Evolutionary conservation across 2,888 invertebrate species (phyloP).

Genomic region (Axea sp.): DNA sequence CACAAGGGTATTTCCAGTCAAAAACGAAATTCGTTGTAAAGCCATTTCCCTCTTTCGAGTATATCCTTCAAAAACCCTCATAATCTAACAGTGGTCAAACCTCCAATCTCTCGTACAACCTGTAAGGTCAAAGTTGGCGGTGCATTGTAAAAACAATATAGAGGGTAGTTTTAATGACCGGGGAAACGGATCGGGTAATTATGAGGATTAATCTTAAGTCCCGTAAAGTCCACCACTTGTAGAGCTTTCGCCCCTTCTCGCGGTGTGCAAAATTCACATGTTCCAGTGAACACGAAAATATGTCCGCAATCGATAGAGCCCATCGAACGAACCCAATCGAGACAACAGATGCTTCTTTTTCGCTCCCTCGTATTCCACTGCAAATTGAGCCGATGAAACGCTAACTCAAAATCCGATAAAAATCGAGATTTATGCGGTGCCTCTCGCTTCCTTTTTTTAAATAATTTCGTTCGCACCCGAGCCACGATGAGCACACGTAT

Average conservation of each 20-base stretch:
- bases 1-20: too few relatives aligned
- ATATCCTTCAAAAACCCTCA: conserved; percentile 15
- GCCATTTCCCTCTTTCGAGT: too few relatives aligned
- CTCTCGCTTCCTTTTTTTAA: not conserved
- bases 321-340: not conserved
- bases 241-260: conserved; percentile 67
- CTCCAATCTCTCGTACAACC: conserved; percentile 25
- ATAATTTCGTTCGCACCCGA: conserved; percentile 43
- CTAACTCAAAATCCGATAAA: conserved; percentile 29
- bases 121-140: conserved; percentile 60
- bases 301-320: not conserved
- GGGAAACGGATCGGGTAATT: conserved; percentile 74
- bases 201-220: conserved; percentile 79
- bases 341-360: not conserved
- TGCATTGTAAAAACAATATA: conserved; percentile 74
- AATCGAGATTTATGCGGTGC: conserved; percentile 17
- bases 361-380: not conserved
- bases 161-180: conserved; percentile 65
- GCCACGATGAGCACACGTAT: conserved; percentile 70
- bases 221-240: conserved; percentile 79
- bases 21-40: too few relatives aligned
- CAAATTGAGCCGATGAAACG: conserved; percentile 20
- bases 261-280: conserved; percentile 39
- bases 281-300: conserved; percentile 34
- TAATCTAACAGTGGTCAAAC: conserved; percentile 46